phyloP scores from a whole-genome alignment of 2,888 invertebrate genomes.

The Heteropelma amictum region DNA sequence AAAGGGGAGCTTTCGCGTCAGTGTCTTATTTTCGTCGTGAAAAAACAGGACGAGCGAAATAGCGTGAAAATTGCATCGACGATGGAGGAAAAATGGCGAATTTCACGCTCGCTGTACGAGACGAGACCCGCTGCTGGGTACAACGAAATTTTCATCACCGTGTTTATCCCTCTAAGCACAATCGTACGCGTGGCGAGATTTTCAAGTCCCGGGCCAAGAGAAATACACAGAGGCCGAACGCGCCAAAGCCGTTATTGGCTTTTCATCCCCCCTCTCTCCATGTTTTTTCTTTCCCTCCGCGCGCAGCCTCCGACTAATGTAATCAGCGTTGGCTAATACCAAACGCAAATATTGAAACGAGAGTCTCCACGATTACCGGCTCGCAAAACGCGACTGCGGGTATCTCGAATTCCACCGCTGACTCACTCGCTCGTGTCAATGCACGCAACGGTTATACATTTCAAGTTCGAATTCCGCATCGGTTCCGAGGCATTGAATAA shows the following conservation, averaged over 20 bases:
- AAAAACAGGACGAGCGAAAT: too few relatives aligned
- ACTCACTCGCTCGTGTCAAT: background rate
- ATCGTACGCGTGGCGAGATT: background rate
- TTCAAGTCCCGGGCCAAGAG: slow-evolving; percentile 37
- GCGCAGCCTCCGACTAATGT: slow-evolving; percentile 8
- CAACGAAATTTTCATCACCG: background rate
- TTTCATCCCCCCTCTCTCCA: background rate
- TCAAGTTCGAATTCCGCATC: background rate
- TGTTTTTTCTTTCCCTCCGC: background rate
- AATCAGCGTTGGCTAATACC: slow-evolving; percentile 46
- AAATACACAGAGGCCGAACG: slow-evolving; percentile 42
- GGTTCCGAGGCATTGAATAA: too few relatives aligned
- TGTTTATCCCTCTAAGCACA: background rate
- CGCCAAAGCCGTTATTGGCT: slow-evolving; percentile 19
- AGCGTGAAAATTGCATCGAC: too few relatives aligned
- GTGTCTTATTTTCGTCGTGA: too few relatives aligned
- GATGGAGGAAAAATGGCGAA: too few relatives aligned
- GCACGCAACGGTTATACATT: too few relatives aligned
- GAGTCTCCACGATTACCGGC: slow-evolving; percentile 24
- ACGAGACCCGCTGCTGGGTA: too few relatives aligned
- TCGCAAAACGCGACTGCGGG: background rate
- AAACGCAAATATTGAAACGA: slow-evolving; percentile 48
- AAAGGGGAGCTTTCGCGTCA: slow-evolving; percentile 22
- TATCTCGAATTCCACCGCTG: background rate
- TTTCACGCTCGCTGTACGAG: too few relatives aligned